Conservation (phyloP, 2,797 vertebrate genomes). For the Octomys mimax region DNA sequence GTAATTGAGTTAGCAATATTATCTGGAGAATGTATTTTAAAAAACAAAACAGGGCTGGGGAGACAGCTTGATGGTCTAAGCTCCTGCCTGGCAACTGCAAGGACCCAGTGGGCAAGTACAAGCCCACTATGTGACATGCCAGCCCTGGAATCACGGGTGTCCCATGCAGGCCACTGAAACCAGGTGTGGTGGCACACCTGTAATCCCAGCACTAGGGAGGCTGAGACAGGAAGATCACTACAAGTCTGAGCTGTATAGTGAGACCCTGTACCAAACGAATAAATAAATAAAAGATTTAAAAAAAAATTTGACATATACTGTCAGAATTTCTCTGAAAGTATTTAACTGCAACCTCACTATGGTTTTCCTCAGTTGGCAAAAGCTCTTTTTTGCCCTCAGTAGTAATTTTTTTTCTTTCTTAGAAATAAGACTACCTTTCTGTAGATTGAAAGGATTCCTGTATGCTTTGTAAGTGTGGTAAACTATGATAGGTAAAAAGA, state of each 20-base stretch:
- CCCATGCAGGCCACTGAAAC: no score
- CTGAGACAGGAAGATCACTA: no score
- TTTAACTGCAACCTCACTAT: conserved; percentile 23
- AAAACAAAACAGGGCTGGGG: not conserved
- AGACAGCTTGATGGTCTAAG: no score
- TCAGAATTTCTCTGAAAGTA: conserved; percentile 47
- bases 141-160: no score
- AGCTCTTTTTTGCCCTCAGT: not conserved
- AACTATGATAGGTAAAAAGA: conserved; percentile 11
- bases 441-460: conserved; percentile 19
- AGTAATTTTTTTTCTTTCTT: not conserved
- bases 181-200: no score
- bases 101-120: no score
- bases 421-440: not conserved
- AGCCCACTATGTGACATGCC: no score
- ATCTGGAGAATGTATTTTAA: not conserved
- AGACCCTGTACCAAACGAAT: no score
- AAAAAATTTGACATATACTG: conserved; percentile 61
- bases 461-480: not conserved
- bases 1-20: conserved; percentile 25
- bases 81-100: no score
- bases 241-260: no score
- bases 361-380: conserved; percentile 49
- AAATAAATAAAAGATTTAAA: no score
- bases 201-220: no score